phyloP scores from a whole-genome alignment of 2,888 invertebrate species.

The Diaperis boleti region DNA sequence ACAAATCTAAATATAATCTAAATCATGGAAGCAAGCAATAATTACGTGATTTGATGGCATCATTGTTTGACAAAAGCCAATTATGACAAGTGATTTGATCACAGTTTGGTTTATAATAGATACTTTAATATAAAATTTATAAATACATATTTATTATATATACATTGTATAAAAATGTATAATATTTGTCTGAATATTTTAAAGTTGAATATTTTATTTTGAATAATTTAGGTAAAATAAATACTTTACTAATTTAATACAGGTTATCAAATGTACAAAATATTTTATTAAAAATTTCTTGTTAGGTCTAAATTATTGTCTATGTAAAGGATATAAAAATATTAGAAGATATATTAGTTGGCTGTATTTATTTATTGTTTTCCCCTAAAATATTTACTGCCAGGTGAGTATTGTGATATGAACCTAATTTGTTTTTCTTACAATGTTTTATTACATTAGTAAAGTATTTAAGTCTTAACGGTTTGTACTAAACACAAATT shows the following conservation, averaged over 20 bases:
- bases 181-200: conserved; percentile 37
- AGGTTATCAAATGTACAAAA: conserved; percentile 39
- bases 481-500: conserved; percentile 3
- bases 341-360: conserved; percentile 8
- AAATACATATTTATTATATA: conserved; percentile 40
- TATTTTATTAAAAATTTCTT: conserved; percentile 40
- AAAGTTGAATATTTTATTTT: conserved; percentile 34
- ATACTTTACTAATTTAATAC: conserved; percentile 45
- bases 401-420: conserved; percentile 33
- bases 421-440: conserved; percentile 11
- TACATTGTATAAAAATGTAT: conserved; percentile 42
- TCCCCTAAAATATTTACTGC: conserved; percentile 11
- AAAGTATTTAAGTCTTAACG: conserved; percentile 33
- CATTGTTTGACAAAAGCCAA: background rate
- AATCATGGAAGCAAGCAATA: conserved; percentile 22
- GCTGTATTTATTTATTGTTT: conserved; percentile 31
- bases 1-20: background rate
- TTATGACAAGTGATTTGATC: conserved; percentile 4
- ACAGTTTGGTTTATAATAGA: conserved; percentile 9
- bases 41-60: background rate
- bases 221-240: conserved; percentile 31
- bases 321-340: conserved; percentile 39
- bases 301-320: conserved; percentile 43
- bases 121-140: conserved; percentile 33
- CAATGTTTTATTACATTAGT: conserved; percentile 36